Conservation (phyloP, 2,797 vertebrate genomes). For the Smutsia temminckii region DNA sequence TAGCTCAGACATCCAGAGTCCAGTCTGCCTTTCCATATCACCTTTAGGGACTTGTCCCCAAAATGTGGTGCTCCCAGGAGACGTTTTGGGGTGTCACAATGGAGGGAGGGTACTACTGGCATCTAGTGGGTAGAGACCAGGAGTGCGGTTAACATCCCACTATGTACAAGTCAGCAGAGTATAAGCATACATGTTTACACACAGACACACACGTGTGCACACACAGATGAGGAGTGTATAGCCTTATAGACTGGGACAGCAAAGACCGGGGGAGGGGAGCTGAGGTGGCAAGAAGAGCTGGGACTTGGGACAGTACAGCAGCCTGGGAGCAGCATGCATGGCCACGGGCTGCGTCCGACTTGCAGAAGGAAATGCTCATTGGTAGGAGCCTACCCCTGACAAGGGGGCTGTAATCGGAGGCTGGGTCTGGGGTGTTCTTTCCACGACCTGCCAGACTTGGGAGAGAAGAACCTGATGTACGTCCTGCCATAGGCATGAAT, state of each 20-base stretch:
- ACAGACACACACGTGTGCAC: too few relatives aligned
- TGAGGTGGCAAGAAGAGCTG: background rate
- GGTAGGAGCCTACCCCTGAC: background rate
- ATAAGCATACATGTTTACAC: background rate
- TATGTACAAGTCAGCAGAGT: background rate
- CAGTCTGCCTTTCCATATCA: background rate
- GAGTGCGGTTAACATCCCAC: too few relatives aligned
- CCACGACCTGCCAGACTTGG: background rate
- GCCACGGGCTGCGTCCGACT: rapidly evolving
- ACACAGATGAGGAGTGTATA: background rate
- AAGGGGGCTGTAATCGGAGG: background rate
- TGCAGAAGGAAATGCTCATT: background rate
- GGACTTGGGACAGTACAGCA: background rate
- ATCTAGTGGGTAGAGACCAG: background rate
- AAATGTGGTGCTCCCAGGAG: background rate
- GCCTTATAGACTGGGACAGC: background rate
- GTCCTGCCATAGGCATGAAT: background rate
- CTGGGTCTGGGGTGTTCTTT: background rate
- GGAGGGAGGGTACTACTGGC: too few relatives aligned
- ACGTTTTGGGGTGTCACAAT: background rate
- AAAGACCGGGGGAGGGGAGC: background rate
- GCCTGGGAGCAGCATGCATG: too few relatives aligned
- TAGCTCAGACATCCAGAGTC: background rate
- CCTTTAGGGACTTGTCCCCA: background rate
- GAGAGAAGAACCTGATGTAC: background rate